Evolutionary conservation across 2,888 invertebrate species (phyloP), one percentile per base, ranked within the genome.

Genomic region (Helleia helle): DNA sequence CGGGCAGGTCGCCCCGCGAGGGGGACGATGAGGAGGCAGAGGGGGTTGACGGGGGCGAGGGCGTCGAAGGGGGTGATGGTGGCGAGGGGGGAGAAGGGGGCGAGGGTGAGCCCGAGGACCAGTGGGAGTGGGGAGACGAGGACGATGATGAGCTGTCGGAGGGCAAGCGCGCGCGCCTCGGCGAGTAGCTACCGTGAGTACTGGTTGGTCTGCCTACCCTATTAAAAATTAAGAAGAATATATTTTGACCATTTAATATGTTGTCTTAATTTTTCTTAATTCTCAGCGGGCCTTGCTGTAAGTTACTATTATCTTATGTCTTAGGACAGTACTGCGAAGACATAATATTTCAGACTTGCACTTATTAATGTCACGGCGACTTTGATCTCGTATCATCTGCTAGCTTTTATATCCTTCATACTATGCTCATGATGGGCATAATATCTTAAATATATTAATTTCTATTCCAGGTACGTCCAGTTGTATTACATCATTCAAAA

Each of bases 81-180:
- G 69, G 62, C 0, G 72, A 70, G 6, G 68, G 56, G 18, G 71
- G 71, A 41, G 72, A 71, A 70, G 74, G 73, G 50, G 71, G 70
- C 65, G 76, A 61, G 1, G 76, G 71, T 46, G 73, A 71, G 0
- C 71, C 68, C 1, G 71, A 71, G 0, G 73, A 71, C 0, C 68
- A 69, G n/a, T 43, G 38, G 36, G 80, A 79, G 43, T 79, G 79
- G 81, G 80, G 79, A 74, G 77, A 76, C 2, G 77, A 79, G 1
- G 79, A 79, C 0, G 76, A 75, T 1, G 80, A 77, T 13, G 76
- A 74, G 27, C 66, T 65, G 0, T 41, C 47, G 1, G 68, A 71
- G 2, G 44, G 42, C 43, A 80, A 80, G 65, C 67, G 62, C 40
- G 36, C 36, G 22, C 67, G 58, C 43, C 38, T 51, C 28, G 42